A percentile compares a stretch with the other conserved stretches of the same genome.
These are phyloP conservation scores for Aphidius colemani DNA, from an alignment of 2,888 invertebrate species.

Conservation along the genomic window DNA sequence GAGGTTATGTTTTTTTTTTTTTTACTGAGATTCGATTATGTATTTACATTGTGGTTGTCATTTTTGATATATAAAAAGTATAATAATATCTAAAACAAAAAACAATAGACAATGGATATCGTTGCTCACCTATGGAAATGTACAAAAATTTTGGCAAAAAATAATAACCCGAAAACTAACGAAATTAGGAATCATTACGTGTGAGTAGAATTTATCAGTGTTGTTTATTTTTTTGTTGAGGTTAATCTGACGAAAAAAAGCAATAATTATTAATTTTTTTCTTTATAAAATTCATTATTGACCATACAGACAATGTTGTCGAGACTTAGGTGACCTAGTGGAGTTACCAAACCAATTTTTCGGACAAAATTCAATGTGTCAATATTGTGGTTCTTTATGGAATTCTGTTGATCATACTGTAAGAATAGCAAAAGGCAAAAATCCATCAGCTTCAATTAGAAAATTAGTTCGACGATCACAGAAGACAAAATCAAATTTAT, in stretches of 20 bases:
- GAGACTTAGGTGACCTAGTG: conserved; percentile 28
- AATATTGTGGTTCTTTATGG: conserved; percentile 49
- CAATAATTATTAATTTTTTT: too few species aligned
- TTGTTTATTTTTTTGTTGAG: neutral
- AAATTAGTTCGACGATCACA: conserved; percentile 34
- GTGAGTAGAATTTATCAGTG: conserved; percentile 35
- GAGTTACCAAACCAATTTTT: conserved; percentile 45
- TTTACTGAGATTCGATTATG: too few species aligned
- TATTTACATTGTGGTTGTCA: neutral
- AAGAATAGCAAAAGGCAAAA: conserved; percentile 40
- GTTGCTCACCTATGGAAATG: conserved; percentile 46
- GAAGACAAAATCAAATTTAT: conserved; percentile 27
- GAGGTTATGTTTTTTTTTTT: conserved; percentile 23
- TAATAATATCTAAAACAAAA: neutral
- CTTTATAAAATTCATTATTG: conserved; percentile 9
- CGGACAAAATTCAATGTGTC: conserved; percentile 45
- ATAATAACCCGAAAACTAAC: conserved; percentile 30
- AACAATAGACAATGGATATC: conserved; percentile 36
- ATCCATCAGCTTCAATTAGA: conserved; percentile 38
- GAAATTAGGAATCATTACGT: conserved; percentile 41
- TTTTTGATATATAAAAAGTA: neutral
- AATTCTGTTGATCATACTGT: conserved; percentile 38
- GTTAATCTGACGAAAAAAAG: too few species aligned
- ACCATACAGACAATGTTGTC: conserved; percentile 42
- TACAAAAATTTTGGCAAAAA: conserved; percentile 40